phyloP scores from a whole-genome alignment of 1,140 invertebrate genomes.

The Cylas formicarius region DNA sequence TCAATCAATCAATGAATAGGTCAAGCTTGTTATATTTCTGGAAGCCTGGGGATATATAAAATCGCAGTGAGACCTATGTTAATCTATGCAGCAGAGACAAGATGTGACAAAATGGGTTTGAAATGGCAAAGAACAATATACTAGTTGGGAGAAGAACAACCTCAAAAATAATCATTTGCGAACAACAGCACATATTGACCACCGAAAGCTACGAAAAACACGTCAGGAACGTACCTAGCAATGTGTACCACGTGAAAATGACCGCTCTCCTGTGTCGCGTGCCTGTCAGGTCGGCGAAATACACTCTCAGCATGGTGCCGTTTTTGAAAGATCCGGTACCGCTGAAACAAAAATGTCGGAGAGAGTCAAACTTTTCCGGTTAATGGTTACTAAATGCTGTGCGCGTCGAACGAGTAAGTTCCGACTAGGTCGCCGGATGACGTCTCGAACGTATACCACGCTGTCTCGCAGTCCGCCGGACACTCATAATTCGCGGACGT shows the following conservation, averaged over 20 bases:
- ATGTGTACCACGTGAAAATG: constrained; percentile 39
- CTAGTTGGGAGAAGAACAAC: too few relatives aligned
- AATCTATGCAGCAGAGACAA: too few relatives aligned
- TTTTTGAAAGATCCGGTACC: constrained; percentile 44
- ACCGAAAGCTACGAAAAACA: too few relatives aligned
- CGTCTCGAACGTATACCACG: background rate
- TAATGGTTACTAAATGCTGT: background rate
- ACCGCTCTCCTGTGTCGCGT: constrained; percentile 53
- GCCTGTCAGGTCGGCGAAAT: constrained; percentile 53
- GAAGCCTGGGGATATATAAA: too few relatives aligned
- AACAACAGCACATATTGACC: too few relatives aligned
- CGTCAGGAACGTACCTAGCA: constrained; percentile 36
- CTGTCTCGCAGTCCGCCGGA: background rate
- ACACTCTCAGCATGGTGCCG: constrained; percentile 53
- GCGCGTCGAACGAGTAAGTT: background rate
- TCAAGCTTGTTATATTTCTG: too few relatives aligned
- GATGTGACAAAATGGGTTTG: too few relatives aligned
- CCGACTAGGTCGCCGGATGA: background rate
- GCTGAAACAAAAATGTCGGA: constrained; percentile 48
- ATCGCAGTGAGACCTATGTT: too few relatives aligned
- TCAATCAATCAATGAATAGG: too few relatives aligned
- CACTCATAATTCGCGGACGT: background rate
- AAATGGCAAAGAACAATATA: too few relatives aligned
- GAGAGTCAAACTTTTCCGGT: constrained; percentile 39
- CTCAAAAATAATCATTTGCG: too few relatives aligned